Conservation (phyloP, 2,113 vertebrate species). For the Pluvialis apricaria region DNA sequence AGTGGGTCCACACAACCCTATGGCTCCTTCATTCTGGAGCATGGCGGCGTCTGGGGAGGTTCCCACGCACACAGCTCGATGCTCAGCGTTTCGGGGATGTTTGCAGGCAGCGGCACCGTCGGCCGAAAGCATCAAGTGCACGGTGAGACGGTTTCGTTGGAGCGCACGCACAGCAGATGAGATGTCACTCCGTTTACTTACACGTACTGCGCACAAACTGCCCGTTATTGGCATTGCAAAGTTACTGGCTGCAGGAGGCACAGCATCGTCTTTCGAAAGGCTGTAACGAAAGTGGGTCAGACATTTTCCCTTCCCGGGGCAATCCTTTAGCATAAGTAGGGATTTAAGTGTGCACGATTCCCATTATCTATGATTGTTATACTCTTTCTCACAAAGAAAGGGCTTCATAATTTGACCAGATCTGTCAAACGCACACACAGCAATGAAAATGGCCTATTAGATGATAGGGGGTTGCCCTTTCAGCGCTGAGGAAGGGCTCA, state of each 20-base stretch:
- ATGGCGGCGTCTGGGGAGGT: not conserved
- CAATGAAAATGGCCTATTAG: conserved; percentile 27
- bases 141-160: not conserved
- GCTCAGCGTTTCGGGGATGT: not conserved
- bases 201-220: conserved; percentile 50
- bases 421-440: conserved; percentile 35
- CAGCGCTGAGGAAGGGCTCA: not conserved
- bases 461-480: conserved; percentile 46
- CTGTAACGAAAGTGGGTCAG: conserved; percentile 54
- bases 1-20: not conserved
- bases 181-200: conserved; percentile 60
- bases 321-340: conserved; percentile 60
- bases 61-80: fast-evolving
- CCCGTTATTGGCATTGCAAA: conserved; percentile 39
- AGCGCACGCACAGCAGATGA: conserved; percentile 20
- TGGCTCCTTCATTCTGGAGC: not conserved
- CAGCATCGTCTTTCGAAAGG: not conserved
- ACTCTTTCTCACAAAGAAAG: conserved; percentile 42
- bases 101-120: not conserved
- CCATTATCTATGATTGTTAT: conserved; percentile 40
- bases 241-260: conserved; percentile 44
- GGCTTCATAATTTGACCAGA: conserved; percentile 39
- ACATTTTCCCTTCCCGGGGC: conserved; percentile 45
- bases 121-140: not conserved
- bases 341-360: conserved; percentile 26